Evolutionary conservation across 2,888 invertebrate genomes (phyloP), one percentile per base, ranked within the genome.

Genomic region (Beris chalybata): DNA sequence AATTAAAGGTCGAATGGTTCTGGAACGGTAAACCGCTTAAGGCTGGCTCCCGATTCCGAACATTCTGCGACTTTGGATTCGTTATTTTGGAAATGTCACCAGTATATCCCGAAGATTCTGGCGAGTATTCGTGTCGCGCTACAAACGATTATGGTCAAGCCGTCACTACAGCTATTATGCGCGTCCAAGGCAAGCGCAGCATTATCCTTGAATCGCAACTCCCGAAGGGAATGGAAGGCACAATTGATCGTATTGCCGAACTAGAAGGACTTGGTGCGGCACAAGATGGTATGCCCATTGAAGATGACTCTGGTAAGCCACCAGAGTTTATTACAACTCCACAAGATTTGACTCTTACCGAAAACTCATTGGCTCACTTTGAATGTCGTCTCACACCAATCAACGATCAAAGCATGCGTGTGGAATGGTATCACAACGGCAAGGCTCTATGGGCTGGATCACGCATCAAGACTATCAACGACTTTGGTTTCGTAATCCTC

Each of bases 361-460:
- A 97, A 82, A 95, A 95, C 76, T 89, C 91, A 5, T 84, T 95
- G 68, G 95, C 95, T 56, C 94, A 96, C 81, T 95, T 96, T 75
- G 95, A 97, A 81, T 95, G 95, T 75, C 88, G 93, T 65, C 82
- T 95, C 66, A 87, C 89, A 71, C 96, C 95, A 15, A 87, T 95
- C 13, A 94, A 94, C 75, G 96, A 96, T 79, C 91, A 93, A 5
- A 93, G 93, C 76, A 92, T 96, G 91, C 85, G 92, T 72, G 94
- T 96, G 11, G 97, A 97, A 82, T 98, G 97, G 97, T 97, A 88
- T 87, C 96, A 96, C 76, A 96, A 99, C 78, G 97, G 96, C 52
- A 92, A 95, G 80, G 90, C 95, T 4, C 85, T 98, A 69, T 86
- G 92, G 79, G 91, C 93, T 66, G 94, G 95, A 68, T 94, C 94